Evolutionary conservation across 2,888 invertebrate genomes (phyloP).

Genomic region (Steinernema hermaphroditum): DNA sequence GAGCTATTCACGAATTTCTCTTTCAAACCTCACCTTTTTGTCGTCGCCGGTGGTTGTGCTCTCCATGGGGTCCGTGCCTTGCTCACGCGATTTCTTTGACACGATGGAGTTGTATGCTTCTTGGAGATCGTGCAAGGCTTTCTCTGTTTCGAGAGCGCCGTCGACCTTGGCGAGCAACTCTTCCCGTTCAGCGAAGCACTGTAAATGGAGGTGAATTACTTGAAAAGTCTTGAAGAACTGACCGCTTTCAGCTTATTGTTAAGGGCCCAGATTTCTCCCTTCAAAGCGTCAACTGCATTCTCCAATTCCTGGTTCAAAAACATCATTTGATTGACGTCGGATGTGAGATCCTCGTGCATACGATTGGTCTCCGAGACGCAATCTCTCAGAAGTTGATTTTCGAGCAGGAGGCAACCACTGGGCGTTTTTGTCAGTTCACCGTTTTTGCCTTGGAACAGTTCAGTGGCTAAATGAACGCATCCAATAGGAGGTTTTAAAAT

Average conservation of each 20-base stretch:
- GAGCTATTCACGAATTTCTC: too few species aligned
- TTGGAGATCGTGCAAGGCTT: not conserved
- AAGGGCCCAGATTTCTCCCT: slow-evolving; percentile 61
- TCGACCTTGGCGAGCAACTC: slow-evolving; percentile 32
- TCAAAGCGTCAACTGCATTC: slow-evolving; percentile 54
- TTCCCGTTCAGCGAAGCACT: slow-evolving; percentile 38
- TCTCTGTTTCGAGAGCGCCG: not conserved
- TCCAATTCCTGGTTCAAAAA: slow-evolving; percentile 57
- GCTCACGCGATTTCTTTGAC: not conserved
- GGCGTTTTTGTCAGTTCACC: slow-evolving; percentile 3
- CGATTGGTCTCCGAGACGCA: slow-evolving; percentile 42
- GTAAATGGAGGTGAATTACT: slow-evolving; percentile 12
- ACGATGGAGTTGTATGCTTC: not conserved
- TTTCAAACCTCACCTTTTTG: too few species aligned
- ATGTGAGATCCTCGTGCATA: slow-evolving; percentile 37
- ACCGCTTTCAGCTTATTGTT: slow-evolving; percentile 58
- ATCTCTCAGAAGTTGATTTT: slow-evolving; percentile 37
- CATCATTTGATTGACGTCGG: slow-evolving; percentile 44
- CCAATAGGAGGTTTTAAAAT: too few species aligned
- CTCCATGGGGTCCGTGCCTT: slow-evolving; percentile 9
- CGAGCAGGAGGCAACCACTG: not conserved
- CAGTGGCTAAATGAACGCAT: not conserved
- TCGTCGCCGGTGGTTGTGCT: not conserved
- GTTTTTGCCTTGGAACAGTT: not conserved
- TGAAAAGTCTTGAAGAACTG: not conserved